Evolutionary conservation across 2,888 invertebrate genomes (phyloP), one percentile per base, ranked within the genome.

Genomic region (Leptodirus hochenwartii): DNA sequence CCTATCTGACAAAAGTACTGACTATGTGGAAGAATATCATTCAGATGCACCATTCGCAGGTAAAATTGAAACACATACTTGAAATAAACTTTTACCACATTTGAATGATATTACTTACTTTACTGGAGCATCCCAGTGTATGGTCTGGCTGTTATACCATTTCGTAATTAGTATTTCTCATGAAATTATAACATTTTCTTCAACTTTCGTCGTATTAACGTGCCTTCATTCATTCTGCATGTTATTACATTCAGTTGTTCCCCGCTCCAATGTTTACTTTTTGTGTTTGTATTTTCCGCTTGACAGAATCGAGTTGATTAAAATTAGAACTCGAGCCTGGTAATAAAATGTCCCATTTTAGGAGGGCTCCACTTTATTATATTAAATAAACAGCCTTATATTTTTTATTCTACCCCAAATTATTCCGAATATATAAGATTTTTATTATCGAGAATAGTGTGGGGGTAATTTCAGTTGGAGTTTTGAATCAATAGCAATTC

Each of bases 1-100:
- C 3, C 58, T 72, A 27, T 73, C 73, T 34, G 75, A 84, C 51
- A 63, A 66, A 48, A 81, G 81, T 50, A 76, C 78, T 40, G 84
- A 84, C 56, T 76, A 76, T 60, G 76, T 82, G 34, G 82, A 84
- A 56, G 82, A 84, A 55, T 82, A 73, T 53, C 71, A 81, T 39
- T 75, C 79, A 36, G 85, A 87, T 52, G 38, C 76, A 37, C 84
- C 85, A 37, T 85, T 84, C 60, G 84, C 84, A 57, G 84, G 84
- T 82, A 58, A 69, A 64, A 60, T 22, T 24, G 6, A 24, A 24
- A 24, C 6, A 24, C 8, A 10, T 24, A n/a, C n/a, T 20, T n/a
- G 20, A 8, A 20, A 20, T n/a, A n/a, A n/a, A n/a, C n/a, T n/a
- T n/a, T n/a, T n/a, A n/a, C n/a, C n/a, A n/a, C n/a, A n/a, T n/a